Conservation (phyloP, 1,140 invertebrate species). For the Lasaia peninsularis region DNA sequence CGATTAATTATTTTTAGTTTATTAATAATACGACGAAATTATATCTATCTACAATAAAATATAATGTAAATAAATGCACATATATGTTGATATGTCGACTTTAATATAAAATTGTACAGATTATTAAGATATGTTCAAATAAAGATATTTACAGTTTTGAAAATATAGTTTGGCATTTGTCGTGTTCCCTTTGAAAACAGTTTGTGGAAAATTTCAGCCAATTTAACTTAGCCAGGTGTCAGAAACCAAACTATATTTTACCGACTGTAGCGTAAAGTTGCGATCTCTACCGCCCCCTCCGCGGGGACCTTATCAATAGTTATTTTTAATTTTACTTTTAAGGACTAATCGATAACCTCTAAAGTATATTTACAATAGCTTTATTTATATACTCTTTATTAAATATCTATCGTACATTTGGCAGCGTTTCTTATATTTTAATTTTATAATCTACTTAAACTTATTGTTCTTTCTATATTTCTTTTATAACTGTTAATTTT, state of each 20-base stretch:
- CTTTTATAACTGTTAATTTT: not conserved
- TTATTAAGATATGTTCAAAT: constrained; percentile 4
- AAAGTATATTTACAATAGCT: constrained; percentile 8
- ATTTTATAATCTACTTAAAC: constrained; percentile 3
- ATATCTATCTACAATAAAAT: not conserved
- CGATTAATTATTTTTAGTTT: constrained; percentile 9
- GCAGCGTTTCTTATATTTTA: not conserved
- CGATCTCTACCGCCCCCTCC: not conserved
- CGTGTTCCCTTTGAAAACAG: too few species aligned
- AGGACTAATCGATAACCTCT: not conserved
- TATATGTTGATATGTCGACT: constrained; percentile 8
- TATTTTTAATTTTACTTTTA: constrained; percentile 11
- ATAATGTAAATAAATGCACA: constrained; percentile 6
- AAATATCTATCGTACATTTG: not conserved
- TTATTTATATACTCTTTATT: not conserved
- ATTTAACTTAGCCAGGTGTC: too few species aligned
- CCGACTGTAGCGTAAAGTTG: not conserved
- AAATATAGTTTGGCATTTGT: too few species aligned
- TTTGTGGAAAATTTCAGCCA: too few species aligned
- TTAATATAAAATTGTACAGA: constrained; percentile 11
- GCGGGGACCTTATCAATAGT: not conserved
- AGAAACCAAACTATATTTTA: too few species aligned
- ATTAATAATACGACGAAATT: constrained; percentile 1
- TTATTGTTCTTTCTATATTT: not conserved
- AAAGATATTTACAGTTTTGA: not conserved